These are phyloP conservation scores for cat (Felis catus) DNA, from an alignment of 2,113 vertebrate species.

Conservation along the genomic window F.catus_Fca126_mat1.0 CM031415.1:137364501-137365000, in stretches of 20 bases:
- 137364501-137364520: background rate
- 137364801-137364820: constrained; percentile 41
- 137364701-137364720: background rate
- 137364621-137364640: constrained; percentile 50
- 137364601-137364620: constrained; percentile 31
- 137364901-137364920: constrained; percentile 4
- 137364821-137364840: constrained; percentile 14
- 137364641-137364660: constrained; percentile 30
- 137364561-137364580: constrained; percentile 40
- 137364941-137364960: background rate
- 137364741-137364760: constrained; percentile 21
- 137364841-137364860: background rate
- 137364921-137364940: background rate
- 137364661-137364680: constrained; percentile 1
- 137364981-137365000: background rate
- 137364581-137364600: constrained; percentile 19
- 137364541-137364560: constrained; percentile 54
- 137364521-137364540: background rate
- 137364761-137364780: constrained; percentile 28
- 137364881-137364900: background rate
- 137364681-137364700: constrained; percentile 53
- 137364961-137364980: background rate
- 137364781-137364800: constrained; percentile 3
- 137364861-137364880: background rate
- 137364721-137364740: background rate